These are phyloP conservation scores for Brachionus manjavacas DNA, from an alignment of 1,140 invertebrate species.

Conservation along the genomic window DNA sequence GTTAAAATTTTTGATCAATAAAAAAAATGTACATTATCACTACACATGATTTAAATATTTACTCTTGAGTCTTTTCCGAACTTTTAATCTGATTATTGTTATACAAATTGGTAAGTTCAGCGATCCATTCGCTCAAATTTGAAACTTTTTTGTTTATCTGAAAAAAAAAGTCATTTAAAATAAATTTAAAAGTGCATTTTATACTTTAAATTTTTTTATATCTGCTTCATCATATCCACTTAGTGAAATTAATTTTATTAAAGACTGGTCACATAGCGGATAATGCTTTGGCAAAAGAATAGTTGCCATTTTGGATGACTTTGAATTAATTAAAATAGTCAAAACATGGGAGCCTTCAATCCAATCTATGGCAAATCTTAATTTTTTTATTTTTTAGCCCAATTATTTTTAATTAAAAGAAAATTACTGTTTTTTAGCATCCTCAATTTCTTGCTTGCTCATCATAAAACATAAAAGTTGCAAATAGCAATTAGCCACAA, in stretches of 20 bases:
- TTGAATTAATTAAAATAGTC: constrained; percentile 36
- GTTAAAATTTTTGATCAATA: too few relatives aligned
- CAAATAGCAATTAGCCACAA: neutral
- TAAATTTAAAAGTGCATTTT: neutral
- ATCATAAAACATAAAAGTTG: neutral
- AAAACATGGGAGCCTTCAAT: constrained; percentile 26
- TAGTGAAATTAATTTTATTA: constrained; percentile 24
- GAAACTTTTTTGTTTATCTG: neutral
- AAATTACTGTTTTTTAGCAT: constrained; percentile 37
- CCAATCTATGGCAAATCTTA: constrained; percentile 41
- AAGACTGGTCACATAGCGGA: neutral
- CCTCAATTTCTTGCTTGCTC: constrained; percentile 31
- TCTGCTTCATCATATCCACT: neutral
- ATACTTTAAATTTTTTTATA: constrained; percentile 36
- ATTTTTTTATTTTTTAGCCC: neutral
- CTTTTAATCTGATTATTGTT: neutral
- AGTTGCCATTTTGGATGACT: constrained; percentile 39
- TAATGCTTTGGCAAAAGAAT: constrained; percentile 28
- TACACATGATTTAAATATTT: neutral
- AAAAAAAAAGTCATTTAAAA: neutral
- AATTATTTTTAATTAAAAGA: neutral
- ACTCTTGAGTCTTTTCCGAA: neutral
- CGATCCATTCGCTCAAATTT: constrained; percentile 20
- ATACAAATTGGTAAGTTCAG: neutral
- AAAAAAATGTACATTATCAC: too few relatives aligned